Evolutionary conservation across 2,797 vertebrate species (phyloP).

Genomic region (Distichodus sexfasciatus): DNA sequence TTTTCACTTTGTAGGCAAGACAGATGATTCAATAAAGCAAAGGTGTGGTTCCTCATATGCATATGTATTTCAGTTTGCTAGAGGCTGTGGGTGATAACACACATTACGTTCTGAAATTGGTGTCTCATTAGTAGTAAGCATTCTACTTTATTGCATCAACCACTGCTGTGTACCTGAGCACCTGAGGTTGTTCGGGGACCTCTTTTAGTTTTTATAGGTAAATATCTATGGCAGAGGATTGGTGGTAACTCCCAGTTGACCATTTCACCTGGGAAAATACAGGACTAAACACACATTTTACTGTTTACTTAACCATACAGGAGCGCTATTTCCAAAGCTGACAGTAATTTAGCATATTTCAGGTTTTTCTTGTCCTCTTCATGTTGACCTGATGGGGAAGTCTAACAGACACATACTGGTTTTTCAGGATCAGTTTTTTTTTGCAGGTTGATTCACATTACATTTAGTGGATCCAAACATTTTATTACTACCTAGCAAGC

Average conservation of each 20-base stretch:
- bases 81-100: too few species aligned
- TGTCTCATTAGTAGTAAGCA: neutral
- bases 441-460: slow-evolving; percentile 23
- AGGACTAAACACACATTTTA: too few species aligned
- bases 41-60: too few species aligned
- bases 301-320: too few species aligned
- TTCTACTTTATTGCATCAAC: slow-evolving; percentile 4
- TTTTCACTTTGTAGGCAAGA: neutral
- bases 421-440: too few species aligned
- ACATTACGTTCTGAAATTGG: neutral
- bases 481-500: slow-evolving; percentile 63
- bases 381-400: too few species aligned
- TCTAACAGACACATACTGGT: too few species aligned
- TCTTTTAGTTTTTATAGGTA: neutral
- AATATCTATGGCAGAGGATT: neutral
- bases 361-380: too few species aligned
- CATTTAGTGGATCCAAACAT: slow-evolving; percentile 10
- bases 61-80: too few species aligned
- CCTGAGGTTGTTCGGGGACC: neutral
- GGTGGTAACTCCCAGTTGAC: neutral
- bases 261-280: neutral
- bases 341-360: too few species aligned
- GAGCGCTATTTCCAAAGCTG: too few species aligned
- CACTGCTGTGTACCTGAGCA: slow-evolving; percentile 19
- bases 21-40: neutral